Base-by-base conservation (phyloP, 35 echinoderm and acorn worm species). In the Patiria miniata region DNA sequence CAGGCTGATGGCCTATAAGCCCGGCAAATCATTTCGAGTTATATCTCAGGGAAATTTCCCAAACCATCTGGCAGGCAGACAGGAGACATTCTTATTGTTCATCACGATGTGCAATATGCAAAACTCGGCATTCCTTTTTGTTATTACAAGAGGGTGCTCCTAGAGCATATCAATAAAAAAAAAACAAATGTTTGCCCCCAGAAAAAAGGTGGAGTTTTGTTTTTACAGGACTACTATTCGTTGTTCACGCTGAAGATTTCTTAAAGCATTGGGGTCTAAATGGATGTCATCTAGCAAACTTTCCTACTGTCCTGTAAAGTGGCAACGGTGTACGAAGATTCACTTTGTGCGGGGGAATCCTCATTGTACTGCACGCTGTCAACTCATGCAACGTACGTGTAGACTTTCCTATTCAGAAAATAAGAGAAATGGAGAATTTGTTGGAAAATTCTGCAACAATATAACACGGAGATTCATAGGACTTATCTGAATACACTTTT, bases 371-470 rank as follows among this genome's bases (percentile, higher is more conserved):
- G 65, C 65, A 73, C 29, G 26, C 29, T 73, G 18, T 73, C 29
- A 32, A 10, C 55, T 90, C 78, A 94, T 40, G 93, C 93, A 37
- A 94, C 93, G 73, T 94, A 94, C 21, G 88, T 90, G 77, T 94
- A 94, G 26, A 94, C 93, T 94, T 94, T 94, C 84, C 93, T 94
- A 88, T 29, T 47, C 42, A 90, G 77, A 82, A 18, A 79, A 39
- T 40, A 88, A 93, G 12, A 77, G 51, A 83, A 83, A 77, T 76
- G 22, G 16, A 86, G 60, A 52, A 73, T 57, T 68, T 33, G 0
- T 30, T 6, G 68, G 2, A 16, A 12, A 6, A 61, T 52, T 34
- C 23, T 55, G 17, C 4, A 8, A 0, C 7, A 61, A 58, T 52
- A 21, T 19, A 16, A 10, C 36, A 15, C 16, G 8, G 29, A 26